Conservation (phyloP, 1,140 invertebrate genomes). For the Subanguina moxae region DNA sequence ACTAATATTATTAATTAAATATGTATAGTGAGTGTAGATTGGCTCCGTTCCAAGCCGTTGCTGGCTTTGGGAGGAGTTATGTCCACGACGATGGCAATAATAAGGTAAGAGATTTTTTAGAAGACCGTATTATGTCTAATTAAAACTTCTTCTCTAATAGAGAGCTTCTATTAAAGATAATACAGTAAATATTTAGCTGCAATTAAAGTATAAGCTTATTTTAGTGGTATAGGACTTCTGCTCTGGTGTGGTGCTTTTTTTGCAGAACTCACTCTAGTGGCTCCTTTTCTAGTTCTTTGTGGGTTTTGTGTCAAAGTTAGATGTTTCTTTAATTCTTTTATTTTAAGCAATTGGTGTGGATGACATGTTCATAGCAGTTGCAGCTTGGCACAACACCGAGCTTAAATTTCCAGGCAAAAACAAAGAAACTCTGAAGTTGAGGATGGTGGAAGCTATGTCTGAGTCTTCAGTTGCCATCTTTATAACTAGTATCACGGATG, state of each 20-base stretch:
- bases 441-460: constrained; percentile 59
- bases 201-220: too few relatives aligned
- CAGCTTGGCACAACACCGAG: constrained; percentile 60
- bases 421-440: constrained; percentile 47
- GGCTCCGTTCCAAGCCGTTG: constrained; percentile 54
- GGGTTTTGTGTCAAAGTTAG: constrained; percentile 63
- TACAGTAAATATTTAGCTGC: too few relatives aligned
- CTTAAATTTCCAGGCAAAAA: constrained; percentile 35
- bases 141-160: too few relatives aligned
- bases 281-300: constrained; percentile 92
- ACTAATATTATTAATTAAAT: not conserved
- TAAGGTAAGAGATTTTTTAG: too few relatives aligned
- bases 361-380: constrained; percentile 64
- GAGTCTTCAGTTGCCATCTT: constrained; percentile 59
- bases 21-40: constrained; percentile 49
- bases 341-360: constrained; percentile 63
- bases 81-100: constrained; percentile 81
- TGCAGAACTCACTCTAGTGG: constrained; percentile 87
- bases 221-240: constrained; percentile 80
- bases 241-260: constrained; percentile 85
- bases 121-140: too few relatives aligned
- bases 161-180: too few relatives aligned
- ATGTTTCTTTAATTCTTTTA: not conserved
- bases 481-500: constrained; percentile 58
- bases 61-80: constrained; percentile 68